A percentile compares a stretch with the other conserved stretches of the same genome.
Conservation (phyloP, 2,888 invertebrate species). For the Drosophila subsilvestris region DNA sequence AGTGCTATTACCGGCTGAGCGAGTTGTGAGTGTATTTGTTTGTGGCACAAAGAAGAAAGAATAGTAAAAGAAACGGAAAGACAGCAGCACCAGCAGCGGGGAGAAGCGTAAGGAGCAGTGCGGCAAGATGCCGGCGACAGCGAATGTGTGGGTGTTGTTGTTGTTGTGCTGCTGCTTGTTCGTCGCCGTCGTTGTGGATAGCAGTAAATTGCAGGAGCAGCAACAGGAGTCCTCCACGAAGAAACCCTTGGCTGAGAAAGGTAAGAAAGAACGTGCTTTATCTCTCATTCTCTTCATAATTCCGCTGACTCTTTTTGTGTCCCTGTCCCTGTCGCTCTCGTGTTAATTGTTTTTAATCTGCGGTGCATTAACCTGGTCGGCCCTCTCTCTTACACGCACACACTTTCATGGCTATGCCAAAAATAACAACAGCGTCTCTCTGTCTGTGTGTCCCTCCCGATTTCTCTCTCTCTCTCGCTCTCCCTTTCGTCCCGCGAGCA, state of each 20-base stretch:
- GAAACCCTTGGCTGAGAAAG: constrained; percentile 63
- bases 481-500: not conserved
- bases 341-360: constrained; percentile 62
- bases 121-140: constrained; percentile 74
- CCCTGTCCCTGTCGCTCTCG: constrained; percentile 15
- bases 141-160: constrained; percentile 61
- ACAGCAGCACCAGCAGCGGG: constrained; percentile 38
- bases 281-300: constrained; percentile 26
- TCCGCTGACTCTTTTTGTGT: not conserved
- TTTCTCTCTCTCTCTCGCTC: constrained; percentile 2
- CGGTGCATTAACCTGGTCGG: constrained; percentile 49
- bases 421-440: constrained; percentile 61
- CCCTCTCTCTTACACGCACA: constrained; percentile 33
- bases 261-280: constrained; percentile 66
- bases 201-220: constrained; percentile 45
- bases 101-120: constrained; percentile 41
- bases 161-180: constrained; percentile 48
- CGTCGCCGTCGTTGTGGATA: constrained; percentile 42
- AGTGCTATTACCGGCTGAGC: constrained; percentile 25
- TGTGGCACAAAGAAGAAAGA: constrained; percentile 31
- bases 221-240: constrained; percentile 62
- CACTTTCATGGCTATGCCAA: constrained; percentile 52
- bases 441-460: constrained; percentile 7
- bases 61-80: constrained; percentile 38
- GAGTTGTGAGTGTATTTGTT: constrained; percentile 28